Evolutionary conservation across 30 jellyfish, hydroid and myxozoan species (phyloP).

Genomic region (Rhopilema esculentum): DNA sequence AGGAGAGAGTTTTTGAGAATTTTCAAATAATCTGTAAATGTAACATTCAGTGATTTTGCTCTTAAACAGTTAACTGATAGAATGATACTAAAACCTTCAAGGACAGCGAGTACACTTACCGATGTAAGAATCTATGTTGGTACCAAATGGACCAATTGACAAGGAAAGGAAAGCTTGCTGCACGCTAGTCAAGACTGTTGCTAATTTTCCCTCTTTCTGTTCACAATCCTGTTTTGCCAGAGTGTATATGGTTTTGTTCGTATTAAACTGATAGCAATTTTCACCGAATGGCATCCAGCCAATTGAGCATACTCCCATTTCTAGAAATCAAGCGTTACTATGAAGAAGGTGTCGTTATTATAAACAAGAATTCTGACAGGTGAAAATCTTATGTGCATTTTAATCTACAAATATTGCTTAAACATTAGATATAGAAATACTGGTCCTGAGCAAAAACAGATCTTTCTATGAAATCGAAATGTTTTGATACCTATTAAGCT

Average conservation of each 20-base stretch:
- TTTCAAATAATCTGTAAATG: too few species aligned
- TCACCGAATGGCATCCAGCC: constrained; percentile 92
- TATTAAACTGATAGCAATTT: constrained; percentile 80
- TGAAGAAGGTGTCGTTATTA: too few species aligned
- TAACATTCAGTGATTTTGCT: too few species aligned
- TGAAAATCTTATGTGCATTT: too few species aligned
- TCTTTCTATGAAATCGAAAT: too few species aligned
- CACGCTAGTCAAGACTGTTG: constrained; percentile 61
- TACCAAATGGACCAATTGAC: constrained; percentile 32
- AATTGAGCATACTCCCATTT: constrained; percentile 80
- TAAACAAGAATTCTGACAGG: too few species aligned
- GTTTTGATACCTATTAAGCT: too few species aligned
- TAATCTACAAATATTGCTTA: too few species aligned
- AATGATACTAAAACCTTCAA: neutral
- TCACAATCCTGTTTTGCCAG: constrained; percentile 68
- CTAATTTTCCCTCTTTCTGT: constrained; percentile 60
- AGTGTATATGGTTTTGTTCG: constrained; percentile 41
- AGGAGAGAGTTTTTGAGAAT: too few species aligned
- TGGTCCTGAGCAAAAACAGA: too few species aligned
- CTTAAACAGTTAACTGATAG: neutral
- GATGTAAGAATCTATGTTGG: constrained; percentile 63
- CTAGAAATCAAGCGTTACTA: too few species aligned
- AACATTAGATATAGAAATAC: too few species aligned
- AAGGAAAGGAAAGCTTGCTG: constrained; percentile 83
- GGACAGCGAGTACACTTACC: constrained; percentile 76